Percentiles rank a stretch among this genome's conserved stretches.
These are phyloP conservation scores for Campopleginae sp. DNA, from an alignment of 2,888 invertebrate genomes.

Conservation along the genomic window DNA sequence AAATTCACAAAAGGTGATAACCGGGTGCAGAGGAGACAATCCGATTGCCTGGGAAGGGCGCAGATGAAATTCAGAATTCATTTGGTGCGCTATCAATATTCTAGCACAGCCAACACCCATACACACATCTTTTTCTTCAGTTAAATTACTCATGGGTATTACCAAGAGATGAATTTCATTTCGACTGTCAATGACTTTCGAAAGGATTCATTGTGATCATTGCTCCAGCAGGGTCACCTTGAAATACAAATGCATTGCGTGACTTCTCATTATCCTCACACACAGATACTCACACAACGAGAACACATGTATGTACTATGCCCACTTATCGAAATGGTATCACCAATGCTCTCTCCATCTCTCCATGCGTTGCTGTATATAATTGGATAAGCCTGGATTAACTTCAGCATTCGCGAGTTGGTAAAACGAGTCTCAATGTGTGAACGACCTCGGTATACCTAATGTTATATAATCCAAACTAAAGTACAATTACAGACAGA, in stretches of 20 bases:
- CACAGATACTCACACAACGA: background rate
- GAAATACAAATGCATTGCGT: slow-evolving; percentile 45
- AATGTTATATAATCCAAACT: slow-evolving; percentile 49
- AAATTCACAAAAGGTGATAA: slow-evolving; percentile 71
- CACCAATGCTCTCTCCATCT: slow-evolving; percentile 45
- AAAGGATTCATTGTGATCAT: slow-evolving; percentile 45
- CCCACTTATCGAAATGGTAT: slow-evolving; percentile 60
- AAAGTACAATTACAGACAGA: slow-evolving; percentile 44
- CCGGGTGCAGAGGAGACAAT: slow-evolving; percentile 39
- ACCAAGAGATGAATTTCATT: slow-evolving; percentile 38
- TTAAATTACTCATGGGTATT: slow-evolving; percentile 44
- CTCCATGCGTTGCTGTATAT: slow-evolving; percentile 16
- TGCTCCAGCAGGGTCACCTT: slow-evolving; percentile 28
- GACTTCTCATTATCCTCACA: slow-evolving; percentile 10
- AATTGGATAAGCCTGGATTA: slow-evolving; percentile 48
- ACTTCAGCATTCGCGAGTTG: slow-evolving; percentile 49
- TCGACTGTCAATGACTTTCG: slow-evolving; percentile 27
- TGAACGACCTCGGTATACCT: slow-evolving; percentile 53
- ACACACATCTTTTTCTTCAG: slow-evolving; percentile 47
- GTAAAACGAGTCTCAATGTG: slow-evolving; percentile 38
- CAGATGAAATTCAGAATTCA: slow-evolving; percentile 59
- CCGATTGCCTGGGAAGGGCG: slow-evolving; percentile 9
- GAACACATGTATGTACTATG: slow-evolving; percentile 20
- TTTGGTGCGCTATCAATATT: slow-evolving; percentile 42
- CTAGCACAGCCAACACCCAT: slow-evolving; percentile 15